A percentile compares a stretch with the other conserved stretches of the same genome.
phyloP scores from a whole-genome alignment of 1,140 invertebrate genomes.

The Lasioglossum baleicum region DNA sequence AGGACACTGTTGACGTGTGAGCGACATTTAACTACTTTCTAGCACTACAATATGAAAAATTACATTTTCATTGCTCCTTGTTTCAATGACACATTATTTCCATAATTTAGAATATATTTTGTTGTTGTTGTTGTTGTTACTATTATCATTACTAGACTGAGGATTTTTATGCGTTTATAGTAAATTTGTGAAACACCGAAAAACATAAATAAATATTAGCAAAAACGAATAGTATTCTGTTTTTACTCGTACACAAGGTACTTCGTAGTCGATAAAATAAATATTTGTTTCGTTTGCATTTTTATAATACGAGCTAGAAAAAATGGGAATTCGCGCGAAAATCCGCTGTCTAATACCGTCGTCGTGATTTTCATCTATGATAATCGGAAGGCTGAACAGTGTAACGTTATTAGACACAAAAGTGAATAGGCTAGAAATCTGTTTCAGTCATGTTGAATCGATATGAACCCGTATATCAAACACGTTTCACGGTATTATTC shows the following conservation, averaged over 20 bases:
- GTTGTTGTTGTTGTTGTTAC: neutral
- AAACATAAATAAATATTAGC: too few relatives aligned
- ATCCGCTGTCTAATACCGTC: too few relatives aligned
- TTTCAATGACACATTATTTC: neutral
- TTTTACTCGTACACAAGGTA: too few relatives aligned
- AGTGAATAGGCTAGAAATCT: conserved; percentile 33
- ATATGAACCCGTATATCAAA: conserved; percentile 15
- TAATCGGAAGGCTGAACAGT: conserved; percentile 5
- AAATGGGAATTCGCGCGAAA: too few relatives aligned
- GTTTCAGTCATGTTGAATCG: conserved; percentile 23
- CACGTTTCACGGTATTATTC: neutral
- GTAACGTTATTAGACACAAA: conserved; percentile 26
- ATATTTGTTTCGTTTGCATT: too few relatives aligned
- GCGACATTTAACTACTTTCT: neutral
- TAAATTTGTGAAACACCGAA: too few relatives aligned
- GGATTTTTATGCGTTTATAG: too few relatives aligned
- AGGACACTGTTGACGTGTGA: neutral
- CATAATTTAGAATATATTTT: conserved; percentile 12
- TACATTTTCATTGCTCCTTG: neutral
- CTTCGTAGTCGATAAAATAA: too few relatives aligned
- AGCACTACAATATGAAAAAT: neutral
- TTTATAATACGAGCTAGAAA: too few relatives aligned
- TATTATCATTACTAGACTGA: too few relatives aligned
- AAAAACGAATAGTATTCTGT: too few relatives aligned
- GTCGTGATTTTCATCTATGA: conserved; percentile 19